Evolutionary conservation across 2,888 invertebrate species (phyloP).

Genomic region (Eupithecia abbreviata): DNA sequence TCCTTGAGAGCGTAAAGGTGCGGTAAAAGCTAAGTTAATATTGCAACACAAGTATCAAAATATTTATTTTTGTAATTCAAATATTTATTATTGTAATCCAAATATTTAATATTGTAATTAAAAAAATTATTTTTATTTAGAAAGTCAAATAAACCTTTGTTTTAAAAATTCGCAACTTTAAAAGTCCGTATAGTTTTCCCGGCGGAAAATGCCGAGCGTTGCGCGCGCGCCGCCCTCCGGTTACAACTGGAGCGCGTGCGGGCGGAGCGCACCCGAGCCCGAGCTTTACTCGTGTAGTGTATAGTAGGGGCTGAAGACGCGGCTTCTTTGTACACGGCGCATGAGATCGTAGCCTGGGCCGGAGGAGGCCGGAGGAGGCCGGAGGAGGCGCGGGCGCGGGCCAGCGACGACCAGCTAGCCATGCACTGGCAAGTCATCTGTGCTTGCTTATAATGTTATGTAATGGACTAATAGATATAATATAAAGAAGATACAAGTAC

Average conservation of each 20-base stretch:
- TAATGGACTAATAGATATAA: too few species aligned
- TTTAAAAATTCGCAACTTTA: background rate
- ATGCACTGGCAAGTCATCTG: too few species aligned
- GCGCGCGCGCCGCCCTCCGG: conserved; percentile 58
- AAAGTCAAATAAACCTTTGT: background rate
- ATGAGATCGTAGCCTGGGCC: too few species aligned
- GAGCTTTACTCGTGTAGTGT: conserved; percentile 38
- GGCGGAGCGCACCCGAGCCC: conserved; percentile 40
- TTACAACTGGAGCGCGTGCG: conserved; percentile 60
- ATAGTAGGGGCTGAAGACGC: conserved; percentile 26
- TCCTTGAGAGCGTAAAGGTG: background rate
- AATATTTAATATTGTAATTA: too few species aligned
- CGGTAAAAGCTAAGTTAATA: background rate
- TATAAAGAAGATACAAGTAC: too few species aligned
- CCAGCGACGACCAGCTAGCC: too few species aligned
- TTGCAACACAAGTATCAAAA: background rate
- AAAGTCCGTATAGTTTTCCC: conserved; percentile 15
- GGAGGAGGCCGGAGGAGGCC: too few species aligned
- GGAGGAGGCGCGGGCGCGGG: too few species aligned
- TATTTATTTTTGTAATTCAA: background rate
- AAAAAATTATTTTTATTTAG: background rate
- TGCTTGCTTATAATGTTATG: too few species aligned
- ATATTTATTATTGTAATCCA: too few species aligned
- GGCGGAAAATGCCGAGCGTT: conserved; percentile 40
- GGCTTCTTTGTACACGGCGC: conserved; percentile 36